Evolutionary conservation across 2,888 invertebrate species (phyloP), one percentile per base, ranked within the genome.

Genomic region (Monoplex corrugatus): DNA sequence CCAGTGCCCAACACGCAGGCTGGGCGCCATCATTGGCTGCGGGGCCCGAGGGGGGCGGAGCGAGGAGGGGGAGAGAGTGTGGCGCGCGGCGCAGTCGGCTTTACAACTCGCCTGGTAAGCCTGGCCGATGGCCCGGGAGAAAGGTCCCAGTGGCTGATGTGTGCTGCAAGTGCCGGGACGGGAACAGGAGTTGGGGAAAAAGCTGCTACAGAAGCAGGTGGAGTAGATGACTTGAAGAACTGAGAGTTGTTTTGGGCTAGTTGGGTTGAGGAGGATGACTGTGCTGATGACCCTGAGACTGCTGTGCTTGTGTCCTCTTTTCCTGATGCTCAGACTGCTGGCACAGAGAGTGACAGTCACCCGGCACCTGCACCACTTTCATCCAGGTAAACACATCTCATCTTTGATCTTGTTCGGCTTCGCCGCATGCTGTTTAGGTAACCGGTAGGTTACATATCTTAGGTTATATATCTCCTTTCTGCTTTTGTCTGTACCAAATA

Each of bases 221-320:
- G 82, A 45, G 5, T 44, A 82, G 82, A 82, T 45, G 82, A 45
- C 45, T 44, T 82, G 82, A 43, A 45, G 38, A 19, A 8, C 32
- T 35, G 38, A 5, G 40, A 35, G 50, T 43, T 3, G 38, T 23
- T 3, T 44, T 19, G 87, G 86, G 44, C 63, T 57, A 43, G 86
- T 40, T 16, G 50, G 90, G 89, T 40, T 75, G 80, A 86, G 83
- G 87, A 84, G 57, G 86, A 92, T 92, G 89, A 89, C 91, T 87
- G 92, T 92, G 89, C 86, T 90, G 90, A 89, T 90, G 92, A 91
- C 91, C 89, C 90, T 92, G 86, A 91, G 91, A 85, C 89, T 91
- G 85, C 87, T 90, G 63, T 91, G 90, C 89, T 90, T 86, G 85
- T 89, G 91, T 89, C 89, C 88, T 57, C 86, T 91, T 43, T 35